Conservation (phyloP, 2,797 vertebrate species). For the Gymnoscopelus microlampas region DNA sequence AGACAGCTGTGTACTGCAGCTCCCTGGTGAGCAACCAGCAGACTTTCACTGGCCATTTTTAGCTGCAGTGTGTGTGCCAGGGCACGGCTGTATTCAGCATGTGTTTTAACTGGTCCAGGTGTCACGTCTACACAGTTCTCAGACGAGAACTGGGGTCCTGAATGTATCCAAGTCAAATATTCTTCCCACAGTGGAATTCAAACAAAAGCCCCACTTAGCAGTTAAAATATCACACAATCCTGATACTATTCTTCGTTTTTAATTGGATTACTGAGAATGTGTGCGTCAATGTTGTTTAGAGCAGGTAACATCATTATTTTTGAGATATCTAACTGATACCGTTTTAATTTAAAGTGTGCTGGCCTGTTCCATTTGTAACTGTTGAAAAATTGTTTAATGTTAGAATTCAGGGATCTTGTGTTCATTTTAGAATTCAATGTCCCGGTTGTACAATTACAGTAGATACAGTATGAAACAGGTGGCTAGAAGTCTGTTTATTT, state of each 20-base stretch:
- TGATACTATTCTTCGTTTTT: background rate
- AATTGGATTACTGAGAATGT: background rate
- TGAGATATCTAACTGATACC: too few relatives aligned
- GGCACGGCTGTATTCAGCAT: background rate
- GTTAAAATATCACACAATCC: background rate
- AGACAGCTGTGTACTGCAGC: conserved; percentile 66
- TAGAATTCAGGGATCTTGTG: too few relatives aligned
- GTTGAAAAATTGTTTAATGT: background rate
- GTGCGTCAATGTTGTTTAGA: too few relatives aligned
- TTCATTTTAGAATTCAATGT: too few relatives aligned
- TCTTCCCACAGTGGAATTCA: conserved; percentile 17
- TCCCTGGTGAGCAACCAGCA: conserved; percentile 66
- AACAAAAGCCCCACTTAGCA: background rate
- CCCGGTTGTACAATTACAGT: conserved; percentile 28
- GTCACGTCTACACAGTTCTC: conserved; percentile 54
- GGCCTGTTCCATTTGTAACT: background rate
- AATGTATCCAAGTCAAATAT: conserved; percentile 51
- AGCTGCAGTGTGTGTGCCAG: conserved; percentile 54
- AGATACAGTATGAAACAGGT: conserved; percentile 24
- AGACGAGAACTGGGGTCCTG: conserved; percentile 54
- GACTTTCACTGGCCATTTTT: conserved; percentile 71
- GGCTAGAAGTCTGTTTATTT: conserved; percentile 47
- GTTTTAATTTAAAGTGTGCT: background rate
- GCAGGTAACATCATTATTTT: too few relatives aligned
- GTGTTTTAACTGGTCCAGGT: conserved; percentile 52